Base-by-base conservation (phyloP, 2,113 vertebrate species). In the Poecile atricapillus region DNA sequence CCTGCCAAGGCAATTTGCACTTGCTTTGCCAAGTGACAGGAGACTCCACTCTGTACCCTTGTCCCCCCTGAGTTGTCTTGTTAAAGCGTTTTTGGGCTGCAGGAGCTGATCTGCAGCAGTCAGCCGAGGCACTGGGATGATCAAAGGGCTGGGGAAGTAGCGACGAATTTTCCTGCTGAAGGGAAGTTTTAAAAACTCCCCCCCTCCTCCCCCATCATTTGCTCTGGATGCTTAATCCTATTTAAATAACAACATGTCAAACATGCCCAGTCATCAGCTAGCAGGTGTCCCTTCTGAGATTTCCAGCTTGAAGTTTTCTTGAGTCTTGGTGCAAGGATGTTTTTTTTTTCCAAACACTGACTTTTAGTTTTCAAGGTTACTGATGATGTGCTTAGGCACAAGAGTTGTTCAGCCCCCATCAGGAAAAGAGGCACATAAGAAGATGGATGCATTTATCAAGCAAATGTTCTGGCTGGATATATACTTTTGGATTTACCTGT, bases 281-380 rank as follows among this genome's bases (percentile, higher is more conserved):
- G 71, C 94, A 93, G 89, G 67, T 94, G 59, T 80, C 78, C 93
- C 95, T 78, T 22, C 85, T 33, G 96, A 95, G 95, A 92, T 86
- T 95, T 94, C 90, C 91, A 90, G 83, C 89, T 95, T 95, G 83
- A 95, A 96, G 89, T 89, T 92, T 95, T 90, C 80, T 84, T 65
- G 73, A 43, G 46, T 94, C 65, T 88, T 17, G 20, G 78, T 59
- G 63, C 73, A 94, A 96, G 91, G 91, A 85, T n/a, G n/a, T 83
- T 96, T 96, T 97, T 58, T 58, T 43, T 49, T 9, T n/a, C 93
- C 89, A 97, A 96, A 97, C 97, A 98, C 95, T 98, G 97, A 97
- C 96, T 97, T 97, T 94, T 70, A 75, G 82, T 95, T 97, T 97
- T 97, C 97, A 97, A 97, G 97, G 96, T 98, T 97, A 94, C 95